These are phyloP conservation scores for Atlantisia rogersi DNA, from an alignment of 2,113 vertebrate species.

Conservation along the genomic window DNA sequence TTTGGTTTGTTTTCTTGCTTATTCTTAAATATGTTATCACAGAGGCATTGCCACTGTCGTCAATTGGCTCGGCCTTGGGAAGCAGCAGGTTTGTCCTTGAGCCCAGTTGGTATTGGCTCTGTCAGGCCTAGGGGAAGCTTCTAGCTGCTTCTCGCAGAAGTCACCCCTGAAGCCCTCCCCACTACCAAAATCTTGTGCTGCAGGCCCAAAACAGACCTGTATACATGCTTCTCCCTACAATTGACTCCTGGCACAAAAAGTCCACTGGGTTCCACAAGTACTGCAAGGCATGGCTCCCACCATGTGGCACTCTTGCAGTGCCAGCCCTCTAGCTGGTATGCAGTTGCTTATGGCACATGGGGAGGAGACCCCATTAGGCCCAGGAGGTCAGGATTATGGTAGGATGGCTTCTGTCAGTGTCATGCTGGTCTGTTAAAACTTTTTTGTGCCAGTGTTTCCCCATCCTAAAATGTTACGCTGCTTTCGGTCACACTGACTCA, in stretches of 20 bases:
- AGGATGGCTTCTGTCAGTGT: background rate
- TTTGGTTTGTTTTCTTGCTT: too few species aligned
- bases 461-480: background rate
- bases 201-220: too few species aligned
- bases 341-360: background rate
- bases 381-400: background rate
- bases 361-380: background rate
- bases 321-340: background rate
- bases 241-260: accelerated
- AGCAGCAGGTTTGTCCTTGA: too few species aligned
- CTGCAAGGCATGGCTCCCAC: background rate
- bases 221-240: accelerated
- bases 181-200: too few species aligned
- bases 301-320: background rate
- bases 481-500: background rate
- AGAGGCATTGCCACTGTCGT: too few species aligned
- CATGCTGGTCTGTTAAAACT: background rate
- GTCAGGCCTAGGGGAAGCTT: too few species aligned
- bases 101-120: too few species aligned
- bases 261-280: background rate
- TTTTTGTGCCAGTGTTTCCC: background rate
- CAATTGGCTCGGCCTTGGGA: too few species aligned
- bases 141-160: too few species aligned
- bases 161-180: too few species aligned
- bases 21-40: too few species aligned